Base-by-base conservation (phyloP, 2,113 vertebrate genomes). In the Oryctolagus cuniculus region DNA sequence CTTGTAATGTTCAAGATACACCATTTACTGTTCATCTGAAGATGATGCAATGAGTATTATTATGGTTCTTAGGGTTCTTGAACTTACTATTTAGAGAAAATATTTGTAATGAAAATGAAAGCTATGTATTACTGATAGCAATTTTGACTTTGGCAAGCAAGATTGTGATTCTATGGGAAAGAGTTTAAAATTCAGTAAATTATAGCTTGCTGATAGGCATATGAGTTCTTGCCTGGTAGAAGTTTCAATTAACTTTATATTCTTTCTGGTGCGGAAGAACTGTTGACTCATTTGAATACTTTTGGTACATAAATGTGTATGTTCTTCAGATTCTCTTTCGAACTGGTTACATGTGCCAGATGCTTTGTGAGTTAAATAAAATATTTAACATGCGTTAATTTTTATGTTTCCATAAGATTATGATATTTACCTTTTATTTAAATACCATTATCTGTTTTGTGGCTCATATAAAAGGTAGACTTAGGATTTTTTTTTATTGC, bases 361-460 rank as follows among this genome's bases (percentile, higher is more conserved):
- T 81, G 85, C 5, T 27, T n/a, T 66, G 31, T 31, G 5, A 81
- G 10, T 38, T 87, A 82, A 75, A n/a, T 75, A 86, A 84, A 55
- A 83, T 58, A 27, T 63, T 67, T 63, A 87, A 44, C 10, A 83
- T 11, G 1, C 31, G 17, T 80, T 90, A 27, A 53, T 80, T 79
- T 87, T 88, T 78, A 34, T 31, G 85, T 69, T 21, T 92, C 7
- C 73, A 4, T 63, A 38, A 89, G 16, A 77, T 74, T 5, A 67
- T 66, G 31, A 88, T 27, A 86, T 91, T 89, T 64, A 87, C 5
- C 25, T 94, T 90, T 92, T 74, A 91, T 63, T 74, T 51, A 74
- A 90, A 49, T 4, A 86, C 10, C 12, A 15, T 84, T 83, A 94
- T 64, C 16, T 82, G 53, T 75, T 95, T 51, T 77, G 15, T 36